phyloP scores from a whole-genome alignment of 2,888 invertebrate species.

The Xylocampa areola region DNA sequence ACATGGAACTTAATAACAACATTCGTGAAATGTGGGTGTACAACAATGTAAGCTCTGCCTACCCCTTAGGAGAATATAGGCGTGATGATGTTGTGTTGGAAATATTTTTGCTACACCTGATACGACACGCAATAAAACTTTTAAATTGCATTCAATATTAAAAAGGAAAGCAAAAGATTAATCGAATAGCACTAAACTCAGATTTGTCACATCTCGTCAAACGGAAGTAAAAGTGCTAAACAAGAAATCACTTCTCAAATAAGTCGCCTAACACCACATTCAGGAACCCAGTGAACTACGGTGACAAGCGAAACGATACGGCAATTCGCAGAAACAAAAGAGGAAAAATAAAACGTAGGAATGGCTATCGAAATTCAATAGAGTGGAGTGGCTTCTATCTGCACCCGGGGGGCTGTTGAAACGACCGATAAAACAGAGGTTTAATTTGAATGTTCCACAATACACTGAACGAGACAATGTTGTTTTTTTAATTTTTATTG shows the following conservation, averaged over 20 bases:
- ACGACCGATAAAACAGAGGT: conserved; percentile 7
- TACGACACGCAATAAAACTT: too few species aligned
- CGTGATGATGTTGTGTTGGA: too few species aligned
- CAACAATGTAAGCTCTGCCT: too few species aligned
- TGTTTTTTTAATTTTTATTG: background rate
- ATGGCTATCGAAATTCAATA: conserved; percentile 41
- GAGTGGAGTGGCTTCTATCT: conserved; percentile 29
- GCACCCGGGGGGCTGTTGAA: conserved; percentile 17
- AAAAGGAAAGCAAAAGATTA: too few species aligned
- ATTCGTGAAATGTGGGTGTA: too few species aligned
- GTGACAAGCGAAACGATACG: conserved; percentile 24
- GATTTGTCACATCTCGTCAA: background rate
- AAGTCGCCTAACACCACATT: conserved; percentile 26
- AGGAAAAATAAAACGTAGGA: conserved; percentile 23
- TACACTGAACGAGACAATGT: background rate
- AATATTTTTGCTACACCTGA: too few species aligned
- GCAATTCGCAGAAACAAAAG: conserved; percentile 12
- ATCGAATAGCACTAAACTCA: too few species aligned
- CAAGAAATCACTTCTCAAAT: conserved; percentile 13
- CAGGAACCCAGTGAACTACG: conserved; percentile 21
- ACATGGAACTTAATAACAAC: too few species aligned
- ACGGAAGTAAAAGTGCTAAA: conserved; percentile 1
- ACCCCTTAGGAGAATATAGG: too few species aligned
- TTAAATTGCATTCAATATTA: too few species aligned
- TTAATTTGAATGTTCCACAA: conserved; percentile 19